Evolutionary conservation across 2,113 vertebrate species (phyloP).

Genomic region (Xyrauchen texanus): DNA sequence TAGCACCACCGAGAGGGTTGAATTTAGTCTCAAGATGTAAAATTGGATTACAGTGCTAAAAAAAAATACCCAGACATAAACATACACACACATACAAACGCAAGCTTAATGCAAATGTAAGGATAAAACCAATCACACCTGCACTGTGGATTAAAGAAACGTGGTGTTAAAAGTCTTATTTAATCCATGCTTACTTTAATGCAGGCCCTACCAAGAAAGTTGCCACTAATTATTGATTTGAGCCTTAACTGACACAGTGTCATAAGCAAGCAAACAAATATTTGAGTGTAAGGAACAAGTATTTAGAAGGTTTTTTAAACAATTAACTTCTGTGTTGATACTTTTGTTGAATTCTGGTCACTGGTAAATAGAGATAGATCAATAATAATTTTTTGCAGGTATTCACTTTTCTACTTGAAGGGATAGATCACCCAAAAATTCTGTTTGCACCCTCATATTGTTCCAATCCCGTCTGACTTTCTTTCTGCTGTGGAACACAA

Average conservation of each 20-base stretch:
- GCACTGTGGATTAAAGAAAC: slow-evolving; percentile 62
- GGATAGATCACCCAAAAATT: too few relatives aligned
- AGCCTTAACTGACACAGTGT: too few relatives aligned
- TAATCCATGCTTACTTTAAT: slow-evolving; percentile 5
- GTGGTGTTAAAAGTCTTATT: slow-evolving; percentile 52
- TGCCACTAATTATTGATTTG: background rate
- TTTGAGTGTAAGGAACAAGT: too few relatives aligned
- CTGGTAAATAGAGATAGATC: too few relatives aligned
- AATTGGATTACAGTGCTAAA: slow-evolving; percentile 57
- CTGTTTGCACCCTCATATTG: too few relatives aligned
- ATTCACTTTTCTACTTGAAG: too few relatives aligned
- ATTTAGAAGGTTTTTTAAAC: too few relatives aligned
- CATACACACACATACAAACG: slow-evolving; percentile 14
- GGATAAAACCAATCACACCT: slow-evolving; percentile 52
- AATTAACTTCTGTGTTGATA: too few relatives aligned
- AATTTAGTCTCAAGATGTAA: slow-evolving; percentile 45
- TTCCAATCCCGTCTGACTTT: too few relatives aligned
- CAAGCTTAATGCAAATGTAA: slow-evolving; percentile 17
- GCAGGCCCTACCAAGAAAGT: slow-evolving; percentile 9
- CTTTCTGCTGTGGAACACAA: too few relatives aligned
- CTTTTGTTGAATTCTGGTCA: too few relatives aligned
- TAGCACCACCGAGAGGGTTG: slow-evolving; percentile 10
- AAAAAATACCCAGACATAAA: background rate
- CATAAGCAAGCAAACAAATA: background rate
- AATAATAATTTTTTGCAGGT: too few relatives aligned